phyloP scores from a whole-genome alignment of 2,797 vertebrate species.

The Rhinella marina region DNA sequence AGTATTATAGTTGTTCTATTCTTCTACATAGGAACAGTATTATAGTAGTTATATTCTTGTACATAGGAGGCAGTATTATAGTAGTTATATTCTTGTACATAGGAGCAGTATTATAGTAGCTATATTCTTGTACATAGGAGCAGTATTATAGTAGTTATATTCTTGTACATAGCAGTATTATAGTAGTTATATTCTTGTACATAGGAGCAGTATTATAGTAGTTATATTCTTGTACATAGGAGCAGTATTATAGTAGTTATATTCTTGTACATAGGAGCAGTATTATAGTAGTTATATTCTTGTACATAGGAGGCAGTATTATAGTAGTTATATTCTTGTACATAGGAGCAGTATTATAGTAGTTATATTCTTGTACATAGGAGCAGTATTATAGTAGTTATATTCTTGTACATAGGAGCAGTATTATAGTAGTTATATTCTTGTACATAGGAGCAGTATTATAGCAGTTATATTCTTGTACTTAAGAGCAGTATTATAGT shows the following conservation, averaged over 20 bases:
- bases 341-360: neutral
- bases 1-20: neutral
- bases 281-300: slow-evolving; percentile 10
- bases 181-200: neutral
- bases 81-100: neutral
- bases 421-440: slow-evolving; percentile 3
- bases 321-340: neutral
- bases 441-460: no score
- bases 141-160: slow-evolving; percentile 12
- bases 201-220: no score
- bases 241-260: neutral
- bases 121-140: neutral
- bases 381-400: neutral
- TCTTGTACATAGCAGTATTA: slow-evolving; percentile 8
- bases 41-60: neutral
- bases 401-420: neutral
- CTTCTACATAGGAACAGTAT: neutral
- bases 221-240: no score
- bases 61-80: neutral
- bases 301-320: neutral
- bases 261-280: neutral
- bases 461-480: neutral
- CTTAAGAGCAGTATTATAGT: no score
- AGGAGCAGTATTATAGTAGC: neutral
- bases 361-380: neutral